Evolutionary conservation across 1,140 invertebrate genomes (phyloP).

Genomic region (Philaenus spumarius): DNA sequence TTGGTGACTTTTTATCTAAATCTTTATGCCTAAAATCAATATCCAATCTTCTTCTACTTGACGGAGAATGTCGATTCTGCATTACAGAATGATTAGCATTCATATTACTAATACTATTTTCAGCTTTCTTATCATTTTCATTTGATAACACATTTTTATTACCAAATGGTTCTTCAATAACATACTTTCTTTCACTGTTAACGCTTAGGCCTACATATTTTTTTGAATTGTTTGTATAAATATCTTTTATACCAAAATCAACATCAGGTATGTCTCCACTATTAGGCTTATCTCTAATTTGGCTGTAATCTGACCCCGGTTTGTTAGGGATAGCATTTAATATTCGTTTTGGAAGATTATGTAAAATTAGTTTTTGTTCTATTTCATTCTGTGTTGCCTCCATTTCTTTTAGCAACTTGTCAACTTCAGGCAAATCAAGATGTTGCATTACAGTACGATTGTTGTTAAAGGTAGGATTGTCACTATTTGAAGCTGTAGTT

Average conservation of each 20-base stretch:
- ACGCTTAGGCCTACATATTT: too few species aligned
- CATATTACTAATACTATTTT: too few species aligned
- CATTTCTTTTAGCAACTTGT: constrained; percentile 41
- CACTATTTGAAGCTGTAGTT: neutral
- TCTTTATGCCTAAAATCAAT: too few species aligned
- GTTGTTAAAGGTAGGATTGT: neutral
- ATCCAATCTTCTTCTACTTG: too few species aligned
- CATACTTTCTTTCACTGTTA: too few species aligned
- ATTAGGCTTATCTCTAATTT: constrained; percentile 32
- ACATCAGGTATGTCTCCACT: constrained; percentile 40
- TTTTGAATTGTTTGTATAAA: constrained; percentile 6
- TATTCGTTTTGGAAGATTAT: constrained; percentile 1
- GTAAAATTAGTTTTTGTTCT: constrained; percentile 24
- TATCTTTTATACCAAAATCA: constrained; percentile 35
- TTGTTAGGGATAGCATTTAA: too few species aligned
- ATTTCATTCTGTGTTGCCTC: constrained; percentile 39
- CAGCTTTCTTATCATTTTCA: too few species aligned
- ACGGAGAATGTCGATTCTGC: too few species aligned
- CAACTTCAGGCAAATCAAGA: constrained; percentile 41
- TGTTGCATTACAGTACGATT: constrained; percentile 27
- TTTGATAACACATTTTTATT: too few species aligned
- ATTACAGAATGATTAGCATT: too few species aligned
- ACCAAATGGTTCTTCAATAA: neutral
- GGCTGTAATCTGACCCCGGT: too few species aligned
- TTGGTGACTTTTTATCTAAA: too few species aligned